A percentile compares a stretch with the other conserved stretches of the same genome.
Conservation (phyloP, 2,888 invertebrate genomes). For the Lochmaea capreae region DNA sequence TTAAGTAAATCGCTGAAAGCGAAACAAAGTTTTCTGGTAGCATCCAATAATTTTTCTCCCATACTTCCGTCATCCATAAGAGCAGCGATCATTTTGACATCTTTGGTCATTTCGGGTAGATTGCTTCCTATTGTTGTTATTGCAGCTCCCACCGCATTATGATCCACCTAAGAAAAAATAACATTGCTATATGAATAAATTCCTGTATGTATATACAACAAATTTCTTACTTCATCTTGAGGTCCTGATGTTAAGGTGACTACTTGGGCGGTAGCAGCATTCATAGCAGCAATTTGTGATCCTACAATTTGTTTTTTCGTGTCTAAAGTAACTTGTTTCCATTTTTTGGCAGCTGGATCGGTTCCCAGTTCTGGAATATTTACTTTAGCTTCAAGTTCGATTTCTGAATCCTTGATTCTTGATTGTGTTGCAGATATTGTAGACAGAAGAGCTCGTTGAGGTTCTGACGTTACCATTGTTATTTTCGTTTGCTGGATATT, state of each 20-base stretch:
- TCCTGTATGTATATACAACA: neutral
- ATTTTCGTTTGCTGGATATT: slow-evolving; percentile 84
- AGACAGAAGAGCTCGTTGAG: slow-evolving; percentile 91
- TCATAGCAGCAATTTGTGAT: slow-evolving; percentile 98
- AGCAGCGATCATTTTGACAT: slow-evolving; percentile 94
- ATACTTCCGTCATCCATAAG: slow-evolving; percentile 88
- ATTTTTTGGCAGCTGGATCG: slow-evolving; percentile 88
- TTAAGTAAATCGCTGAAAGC: slow-evolving; percentile 95
- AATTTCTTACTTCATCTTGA: slow-evolving; percentile 75
- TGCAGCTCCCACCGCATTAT: slow-evolving; percentile 95
- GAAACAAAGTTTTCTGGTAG: slow-evolving; percentile 89
- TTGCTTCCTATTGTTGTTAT: slow-evolving; percentile 97
- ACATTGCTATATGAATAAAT: neutral
- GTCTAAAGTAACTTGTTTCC: slow-evolving; percentile 95
- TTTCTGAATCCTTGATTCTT: slow-evolving; percentile 88
- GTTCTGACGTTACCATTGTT: slow-evolving; percentile 87
- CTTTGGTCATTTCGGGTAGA: slow-evolving; percentile 95
- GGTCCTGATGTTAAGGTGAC: slow-evolving; percentile 69
- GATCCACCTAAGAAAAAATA: slow-evolving; percentile 72
- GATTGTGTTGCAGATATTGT: slow-evolving; percentile 92
- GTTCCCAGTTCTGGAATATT: slow-evolving; percentile 81
- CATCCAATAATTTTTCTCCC: slow-evolving; percentile 89
- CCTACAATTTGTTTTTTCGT: slow-evolving; percentile 96
- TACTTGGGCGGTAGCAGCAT: slow-evolving; percentile 95
- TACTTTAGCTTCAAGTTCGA: slow-evolving; percentile 70